These are phyloP conservation scores for Electrophaes corylata DNA, from an alignment of 2,888 invertebrate species.

Conservation along the genomic window DNA sequence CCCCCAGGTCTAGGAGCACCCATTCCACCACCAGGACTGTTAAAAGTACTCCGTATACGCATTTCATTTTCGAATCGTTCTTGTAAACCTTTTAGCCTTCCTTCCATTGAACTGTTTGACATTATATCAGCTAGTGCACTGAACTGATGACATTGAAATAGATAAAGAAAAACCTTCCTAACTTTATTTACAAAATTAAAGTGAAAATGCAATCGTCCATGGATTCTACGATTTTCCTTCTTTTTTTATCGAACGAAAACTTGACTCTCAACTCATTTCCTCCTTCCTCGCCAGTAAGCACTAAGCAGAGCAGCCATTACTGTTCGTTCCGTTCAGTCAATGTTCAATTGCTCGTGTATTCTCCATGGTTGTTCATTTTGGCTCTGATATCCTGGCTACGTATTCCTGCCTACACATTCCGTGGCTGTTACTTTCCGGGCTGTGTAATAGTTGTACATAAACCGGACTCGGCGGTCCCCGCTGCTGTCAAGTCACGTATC, in stretches of 20 bases:
- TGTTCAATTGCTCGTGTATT: neutral
- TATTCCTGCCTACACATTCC: too few relatives aligned
- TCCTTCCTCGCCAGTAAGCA: too few relatives aligned
- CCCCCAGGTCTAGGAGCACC: slow-evolving; percentile 79
- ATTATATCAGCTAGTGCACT: slow-evolving; percentile 72
- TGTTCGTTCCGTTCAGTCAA: neutral
- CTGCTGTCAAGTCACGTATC: too few relatives aligned
- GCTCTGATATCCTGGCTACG: too few relatives aligned
- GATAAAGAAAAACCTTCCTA: slow-evolving; percentile 60
- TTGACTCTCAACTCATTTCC: neutral
- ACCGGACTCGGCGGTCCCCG: too few relatives aligned
- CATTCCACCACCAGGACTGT: slow-evolving; percentile 83
- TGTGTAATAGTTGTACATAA: too few relatives aligned
- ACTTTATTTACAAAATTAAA: slow-evolving; percentile 74
- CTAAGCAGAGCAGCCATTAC: neutral
- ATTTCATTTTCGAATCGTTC: slow-evolving; percentile 88
- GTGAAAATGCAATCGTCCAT: slow-evolving; percentile 73
- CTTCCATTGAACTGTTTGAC: slow-evolving; percentile 90
- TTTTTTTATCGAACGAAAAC: slow-evolving; percentile 1
- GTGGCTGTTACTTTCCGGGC: too few relatives aligned
- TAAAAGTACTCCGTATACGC: slow-evolving; percentile 86
- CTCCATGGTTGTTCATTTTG: too few relatives aligned
- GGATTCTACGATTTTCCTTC: slow-evolving; percentile 52
- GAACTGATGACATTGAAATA: slow-evolving; percentile 71
- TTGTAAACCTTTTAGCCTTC: slow-evolving; percentile 92